Conservation (phyloP, 2,888 invertebrate genomes). For the Heteromurus nitidus region DNA sequence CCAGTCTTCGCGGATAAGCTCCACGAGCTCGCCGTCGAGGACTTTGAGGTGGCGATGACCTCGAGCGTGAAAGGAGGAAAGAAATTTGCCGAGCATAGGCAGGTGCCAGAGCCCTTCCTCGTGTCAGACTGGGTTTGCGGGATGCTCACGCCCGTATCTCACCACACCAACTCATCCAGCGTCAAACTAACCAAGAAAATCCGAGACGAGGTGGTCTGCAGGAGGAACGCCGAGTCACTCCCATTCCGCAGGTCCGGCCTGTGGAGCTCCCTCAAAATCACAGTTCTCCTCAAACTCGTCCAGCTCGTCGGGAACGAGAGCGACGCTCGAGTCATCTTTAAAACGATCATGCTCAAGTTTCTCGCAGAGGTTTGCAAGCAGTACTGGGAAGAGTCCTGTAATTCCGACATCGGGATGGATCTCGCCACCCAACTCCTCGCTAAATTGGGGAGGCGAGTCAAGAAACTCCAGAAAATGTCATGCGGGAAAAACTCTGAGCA, state of each 20-base stretch:
- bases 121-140: constrained; percentile 42
- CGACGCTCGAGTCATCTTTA: constrained; percentile 37
- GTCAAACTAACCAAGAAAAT: constrained; percentile 43
- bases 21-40: constrained; percentile 17
- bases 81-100: constrained; percentile 26
- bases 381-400: constrained; percentile 15
- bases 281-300: constrained; percentile 27
- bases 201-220: constrained; percentile 33
- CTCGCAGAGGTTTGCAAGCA: constrained; percentile 8
- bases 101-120: constrained; percentile 33
- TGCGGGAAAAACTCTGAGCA: constrained; percentile 23
- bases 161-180: neutral
- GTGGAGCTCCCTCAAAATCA: constrained; percentile 49
- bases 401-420: constrained; percentile 9
- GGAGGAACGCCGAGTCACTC: neutral
- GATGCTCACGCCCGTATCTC: constrained; percentile 13
- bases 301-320: constrained; percentile 24
- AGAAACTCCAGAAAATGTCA: constrained; percentile 40
- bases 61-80: constrained; percentile 19
- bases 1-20: constrained; percentile 23
- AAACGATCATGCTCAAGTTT: constrained; percentile 23
- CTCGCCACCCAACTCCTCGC: constrained; percentile 31
- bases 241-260: constrained; percentile 52
- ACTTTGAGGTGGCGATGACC: constrained; percentile 24
- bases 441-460: constrained; percentile 41